Evolutionary conservation across 2,113 vertebrate species (phyloP).

Genomic region (Upupa epops): DNA sequence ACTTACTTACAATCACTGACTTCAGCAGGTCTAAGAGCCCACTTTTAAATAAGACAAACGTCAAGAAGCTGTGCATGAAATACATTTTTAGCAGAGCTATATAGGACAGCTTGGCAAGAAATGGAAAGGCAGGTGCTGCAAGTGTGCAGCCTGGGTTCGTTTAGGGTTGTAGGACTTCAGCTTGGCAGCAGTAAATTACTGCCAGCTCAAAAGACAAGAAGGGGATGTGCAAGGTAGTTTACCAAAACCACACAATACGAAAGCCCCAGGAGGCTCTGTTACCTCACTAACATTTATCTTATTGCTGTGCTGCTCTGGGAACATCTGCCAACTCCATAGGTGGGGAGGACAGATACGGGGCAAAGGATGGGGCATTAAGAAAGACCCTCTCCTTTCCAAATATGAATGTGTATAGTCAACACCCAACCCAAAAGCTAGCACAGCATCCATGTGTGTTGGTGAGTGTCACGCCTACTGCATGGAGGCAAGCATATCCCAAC

Average conservation of each 20-base stretch:
- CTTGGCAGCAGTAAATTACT: background rate
- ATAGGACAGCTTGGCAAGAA: background rate
- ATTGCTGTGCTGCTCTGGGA: background rate
- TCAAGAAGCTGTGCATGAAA: background rate
- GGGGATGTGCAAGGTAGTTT: background rate
- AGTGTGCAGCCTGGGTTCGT: background rate
- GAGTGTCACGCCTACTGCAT: background rate
- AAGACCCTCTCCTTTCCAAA: background rate
- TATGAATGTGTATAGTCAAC: background rate
- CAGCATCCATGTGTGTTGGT: background rate
- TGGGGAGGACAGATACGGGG: accelerated
- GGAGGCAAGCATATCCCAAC: background rate
- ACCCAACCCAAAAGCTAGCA: background rate
- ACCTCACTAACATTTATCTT: background rate
- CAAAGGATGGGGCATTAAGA: background rate
- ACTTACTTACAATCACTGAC: conserved; percentile 3
- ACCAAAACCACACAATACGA: background rate
- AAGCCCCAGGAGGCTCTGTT: background rate
- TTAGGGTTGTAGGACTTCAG: background rate
- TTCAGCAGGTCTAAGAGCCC: background rate
- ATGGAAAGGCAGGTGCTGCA: background rate
- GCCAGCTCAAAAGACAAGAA: background rate
- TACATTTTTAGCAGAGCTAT: conserved; percentile 30
- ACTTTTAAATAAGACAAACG: conserved; percentile 3
- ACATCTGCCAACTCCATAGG: background rate